Conservation (phyloP, 2,113 vertebrate species). For the Empidonax traillii region DNA sequence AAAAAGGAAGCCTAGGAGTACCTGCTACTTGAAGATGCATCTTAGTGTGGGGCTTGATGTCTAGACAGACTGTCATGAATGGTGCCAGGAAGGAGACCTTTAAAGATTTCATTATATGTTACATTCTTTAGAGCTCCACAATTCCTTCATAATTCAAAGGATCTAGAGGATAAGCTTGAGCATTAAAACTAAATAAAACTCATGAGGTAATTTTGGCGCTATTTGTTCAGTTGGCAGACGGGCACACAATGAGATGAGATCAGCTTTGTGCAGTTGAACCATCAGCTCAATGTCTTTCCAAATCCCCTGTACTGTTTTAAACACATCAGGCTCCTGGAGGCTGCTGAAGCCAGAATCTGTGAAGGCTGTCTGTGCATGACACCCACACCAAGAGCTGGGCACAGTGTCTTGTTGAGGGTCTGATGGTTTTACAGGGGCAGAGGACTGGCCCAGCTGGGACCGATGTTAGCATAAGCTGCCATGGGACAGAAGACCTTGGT, state of each 20-base stretch:
- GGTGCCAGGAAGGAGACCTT: background rate
- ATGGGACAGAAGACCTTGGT: background rate
- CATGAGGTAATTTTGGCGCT: background rate
- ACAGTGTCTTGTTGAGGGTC: fast-evolving
- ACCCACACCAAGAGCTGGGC: background rate
- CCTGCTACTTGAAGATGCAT: background rate
- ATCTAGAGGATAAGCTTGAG: background rate
- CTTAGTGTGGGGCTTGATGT: background rate
- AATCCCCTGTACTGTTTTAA: background rate
- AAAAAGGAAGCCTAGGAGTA: background rate
- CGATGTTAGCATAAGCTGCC: background rate
- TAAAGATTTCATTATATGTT: background rate
- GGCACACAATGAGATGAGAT: background rate
- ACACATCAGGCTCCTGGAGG: background rate
- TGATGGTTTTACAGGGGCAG: background rate
- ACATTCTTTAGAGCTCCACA: background rate
- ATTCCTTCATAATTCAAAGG: background rate
- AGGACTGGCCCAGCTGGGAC: background rate
- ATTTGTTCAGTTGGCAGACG: background rate
- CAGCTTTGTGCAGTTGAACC: background rate
- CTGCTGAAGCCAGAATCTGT: background rate
- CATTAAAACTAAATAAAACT: background rate
- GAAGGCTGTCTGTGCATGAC: background rate
- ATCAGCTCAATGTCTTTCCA: background rate
- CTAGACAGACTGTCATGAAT: background rate